Base-by-base conservation (phyloP, 92 coral and sea anemone species). In the Heteractis magnifica region DNA sequence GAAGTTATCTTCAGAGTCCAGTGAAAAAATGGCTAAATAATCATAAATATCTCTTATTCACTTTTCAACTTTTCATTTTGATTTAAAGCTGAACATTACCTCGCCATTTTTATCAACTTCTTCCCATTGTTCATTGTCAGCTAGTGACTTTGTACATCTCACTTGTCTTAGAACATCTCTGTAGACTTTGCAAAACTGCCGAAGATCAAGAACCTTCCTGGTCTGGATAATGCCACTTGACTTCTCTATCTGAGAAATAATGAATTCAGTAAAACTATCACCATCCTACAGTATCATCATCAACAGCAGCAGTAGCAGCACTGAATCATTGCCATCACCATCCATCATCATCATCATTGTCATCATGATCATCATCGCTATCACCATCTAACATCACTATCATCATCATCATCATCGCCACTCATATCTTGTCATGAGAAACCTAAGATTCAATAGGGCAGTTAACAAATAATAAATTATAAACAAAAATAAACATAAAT, bases 101-200 rank as follows among this genome's bases (percentile, higher is more conserved):
- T 93, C 94, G 16, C 97, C 97, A 82, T 79, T 52, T 26, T 86
- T 86, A 49, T 91, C 88, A 14, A 93, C 94, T 77, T 88, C 90
- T 77, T 93, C 93, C 97, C 97, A 93, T 78, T 91, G 92, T 49
- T 93, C 94, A 5, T 77, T 44, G 16, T 91, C 94, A 19, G 77
- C 86, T 50, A 83, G 65, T 52, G 86, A 87, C 60, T 60, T 83
- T 49, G 94, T 82, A 75, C 90, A 88, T 52, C 89, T 81, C 51
- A 89, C 91, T 71, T 93, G 97, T 60, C 81, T 88, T 20, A 89
- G 85, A 41, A 93, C 90, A 80, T 91, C 94, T 21, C 97, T 79
- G 79, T 93, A 91, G 26, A 93, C 86, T 77, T 93, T 93, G 68
- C 97, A 93, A 73, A 93, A 93, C 93, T 93, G 97, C 18, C 94